Percentiles rank a stretch among this genome's conserved stretches.
phyloP scores from a whole-genome alignment of 1,140 invertebrate genomes.

The Papilio helenus region DNA sequence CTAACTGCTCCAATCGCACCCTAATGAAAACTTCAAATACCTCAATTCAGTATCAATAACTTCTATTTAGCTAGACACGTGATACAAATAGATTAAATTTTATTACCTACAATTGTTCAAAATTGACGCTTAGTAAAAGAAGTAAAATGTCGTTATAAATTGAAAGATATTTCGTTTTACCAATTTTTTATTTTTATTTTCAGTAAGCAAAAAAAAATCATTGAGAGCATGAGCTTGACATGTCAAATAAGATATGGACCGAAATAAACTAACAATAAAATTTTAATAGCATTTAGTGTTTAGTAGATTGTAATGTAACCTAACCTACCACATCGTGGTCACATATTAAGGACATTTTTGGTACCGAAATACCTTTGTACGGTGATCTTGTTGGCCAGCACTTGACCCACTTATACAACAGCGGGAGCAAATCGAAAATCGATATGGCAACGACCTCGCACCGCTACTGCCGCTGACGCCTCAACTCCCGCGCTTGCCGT shows the following conservation, averaged over 20 bases:
- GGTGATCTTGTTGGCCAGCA: constrained; percentile 64
- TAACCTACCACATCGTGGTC: neutral
- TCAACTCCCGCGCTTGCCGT: constrained; percentile 64
- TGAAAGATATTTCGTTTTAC: neutral
- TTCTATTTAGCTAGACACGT: constrained; percentile 59
- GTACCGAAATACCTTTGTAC: neutral
- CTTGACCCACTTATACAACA: constrained; percentile 75
- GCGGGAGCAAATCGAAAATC: constrained; percentile 78
- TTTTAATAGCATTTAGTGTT: neutral
- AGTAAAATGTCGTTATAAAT: neutral
- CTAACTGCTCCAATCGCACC: constrained; percentile 80
- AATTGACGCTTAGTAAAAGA: neutral
- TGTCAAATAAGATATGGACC: neutral
- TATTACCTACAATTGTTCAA: constrained; percentile 5
- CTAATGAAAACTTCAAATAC: constrained; percentile 81
- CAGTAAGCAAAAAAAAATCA: too few species aligned
- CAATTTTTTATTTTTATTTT: too few species aligned
- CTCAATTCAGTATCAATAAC: constrained; percentile 78
- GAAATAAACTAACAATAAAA: neutral
- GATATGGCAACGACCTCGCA: constrained; percentile 75
- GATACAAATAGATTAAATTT: constrained; percentile 47
- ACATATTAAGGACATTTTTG: neutral
- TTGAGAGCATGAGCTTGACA: too few species aligned
- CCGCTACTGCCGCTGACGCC: constrained; percentile 40
- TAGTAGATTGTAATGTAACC: too few species aligned